Percentiles rank a stretch among this genome's conserved stretches.
Conservation (phyloP, 2,888 invertebrate genomes). For the Heteromurus nitidus region DNA sequence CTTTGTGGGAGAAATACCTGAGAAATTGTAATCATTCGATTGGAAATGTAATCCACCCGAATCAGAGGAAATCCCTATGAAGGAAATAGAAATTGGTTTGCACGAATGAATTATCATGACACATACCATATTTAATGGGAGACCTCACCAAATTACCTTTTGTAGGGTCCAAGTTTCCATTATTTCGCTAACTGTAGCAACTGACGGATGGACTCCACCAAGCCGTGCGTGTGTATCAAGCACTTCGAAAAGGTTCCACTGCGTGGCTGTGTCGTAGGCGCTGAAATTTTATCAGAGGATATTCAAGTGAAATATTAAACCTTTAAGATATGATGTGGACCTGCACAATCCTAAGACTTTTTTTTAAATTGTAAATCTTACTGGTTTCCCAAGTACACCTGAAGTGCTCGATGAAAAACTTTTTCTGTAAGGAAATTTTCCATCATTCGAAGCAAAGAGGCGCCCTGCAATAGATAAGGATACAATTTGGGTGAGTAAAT, state of each 20-base stretch:
- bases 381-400: constrained; percentile 45
- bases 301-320: neutral
- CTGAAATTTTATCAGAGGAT: constrained; percentile 58
- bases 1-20: constrained; percentile 27
- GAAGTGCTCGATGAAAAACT: constrained; percentile 43
- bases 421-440: constrained; percentile 44
- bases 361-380: constrained; percentile 39
- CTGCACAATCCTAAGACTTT: neutral
- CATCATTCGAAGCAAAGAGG: constrained; percentile 62
- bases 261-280: constrained; percentile 55
- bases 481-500: neutral
- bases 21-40: constrained; percentile 16
- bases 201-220: constrained; percentile 18
- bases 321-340: neutral
- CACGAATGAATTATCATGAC: neutral
- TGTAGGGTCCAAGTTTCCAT: constrained; percentile 60
- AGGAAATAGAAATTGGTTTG: neutral
- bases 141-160: neutral
- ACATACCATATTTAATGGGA: neutral
- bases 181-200: constrained; percentile 36
- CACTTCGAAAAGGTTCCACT: constrained; percentile 64
- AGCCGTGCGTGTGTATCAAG: constrained; percentile 41
- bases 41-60: constrained; percentile 37
- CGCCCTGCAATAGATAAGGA: constrained; percentile 49
- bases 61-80: constrained; percentile 38